These are phyloP conservation scores for Pimpla rufipes DNA, from an alignment of 2,888 invertebrate species.

Conservation along the genomic window DNA sequence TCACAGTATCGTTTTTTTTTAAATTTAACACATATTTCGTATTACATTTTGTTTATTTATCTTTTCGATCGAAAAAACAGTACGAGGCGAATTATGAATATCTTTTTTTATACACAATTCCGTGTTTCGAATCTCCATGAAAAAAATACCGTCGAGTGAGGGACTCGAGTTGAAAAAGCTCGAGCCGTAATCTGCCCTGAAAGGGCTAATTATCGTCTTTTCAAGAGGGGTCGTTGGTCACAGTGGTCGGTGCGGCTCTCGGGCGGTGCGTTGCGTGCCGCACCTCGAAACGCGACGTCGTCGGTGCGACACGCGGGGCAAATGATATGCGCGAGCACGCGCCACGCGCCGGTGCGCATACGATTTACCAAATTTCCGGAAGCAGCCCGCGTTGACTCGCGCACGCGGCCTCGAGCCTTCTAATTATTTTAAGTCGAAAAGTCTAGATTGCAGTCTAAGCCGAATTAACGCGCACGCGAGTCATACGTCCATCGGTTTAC, in stretches of 20 bases:
- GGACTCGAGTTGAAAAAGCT: too few relatives aligned
- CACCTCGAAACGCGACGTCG: slow-evolving; percentile 16
- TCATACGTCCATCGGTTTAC: background rate
- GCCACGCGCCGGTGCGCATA: slow-evolving; percentile 77
- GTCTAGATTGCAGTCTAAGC: slow-evolving; percentile 15
- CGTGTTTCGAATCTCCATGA: background rate
- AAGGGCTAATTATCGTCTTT: slow-evolving; percentile 11
- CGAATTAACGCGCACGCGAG: slow-evolving; percentile 7
- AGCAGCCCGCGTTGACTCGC: slow-evolving; percentile 72
- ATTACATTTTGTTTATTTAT: background rate
- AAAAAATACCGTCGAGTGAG: background rate
- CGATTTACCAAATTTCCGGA: slow-evolving; percentile 78
- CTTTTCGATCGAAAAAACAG: too few relatives aligned
- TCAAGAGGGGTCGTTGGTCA: slow-evolving; percentile 41
- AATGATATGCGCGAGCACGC: slow-evolving; percentile 80
- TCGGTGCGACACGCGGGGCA: slow-evolving; percentile 46
- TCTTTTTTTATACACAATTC: too few relatives aligned
- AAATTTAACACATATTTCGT: too few relatives aligned
- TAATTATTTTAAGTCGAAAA: slow-evolving; percentile 43
- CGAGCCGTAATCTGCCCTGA: background rate
- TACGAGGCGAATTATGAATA: too few relatives aligned
- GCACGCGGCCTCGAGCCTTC: slow-evolving; percentile 25
- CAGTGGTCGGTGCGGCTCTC: slow-evolving; percentile 8
- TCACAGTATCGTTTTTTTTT: too few relatives aligned
- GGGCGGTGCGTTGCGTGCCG: slow-evolving; percentile 62